A percentile compares a stretch with the other conserved stretches of the same genome.
These are phyloP conservation scores for Jaculus jaculus DNA, from an alignment of 2,113 vertebrate genomes.

Conservation along the genomic window DNA sequence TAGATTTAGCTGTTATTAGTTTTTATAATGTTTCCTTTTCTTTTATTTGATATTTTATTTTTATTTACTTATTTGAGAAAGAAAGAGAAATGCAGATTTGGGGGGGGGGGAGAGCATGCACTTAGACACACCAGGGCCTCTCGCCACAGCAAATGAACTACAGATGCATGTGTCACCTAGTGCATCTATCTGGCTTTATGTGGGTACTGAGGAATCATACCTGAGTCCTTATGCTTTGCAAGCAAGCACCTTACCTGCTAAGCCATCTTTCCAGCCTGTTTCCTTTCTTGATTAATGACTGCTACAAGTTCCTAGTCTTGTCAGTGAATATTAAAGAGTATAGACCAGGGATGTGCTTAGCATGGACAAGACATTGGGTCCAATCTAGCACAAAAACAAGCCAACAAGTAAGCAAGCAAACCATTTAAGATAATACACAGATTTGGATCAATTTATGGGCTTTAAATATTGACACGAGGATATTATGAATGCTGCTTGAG, in stretches of 20 bases:
- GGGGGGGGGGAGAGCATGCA: too few relatives aligned
- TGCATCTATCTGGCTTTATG: too few relatives aligned
- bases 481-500: background rate
- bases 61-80: background rate
- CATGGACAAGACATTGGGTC: background rate
- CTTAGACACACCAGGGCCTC: too few relatives aligned
- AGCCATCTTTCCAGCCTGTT: background rate
- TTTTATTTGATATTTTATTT: background rate
- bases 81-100: background rate
- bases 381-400: background rate
- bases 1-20: constrained; percentile 28
- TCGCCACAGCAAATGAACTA: too few relatives aligned
- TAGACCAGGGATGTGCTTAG: background rate
- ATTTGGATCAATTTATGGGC: background rate
- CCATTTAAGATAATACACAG: background rate
- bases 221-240: too few relatives aligned
- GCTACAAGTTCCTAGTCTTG: background rate
- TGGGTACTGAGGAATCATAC: too few relatives aligned
- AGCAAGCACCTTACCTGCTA: too few relatives aligned
- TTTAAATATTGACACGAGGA: background rate
- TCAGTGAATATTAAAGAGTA: background rate
- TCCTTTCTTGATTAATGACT: background rate
- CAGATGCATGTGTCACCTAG: too few relatives aligned
- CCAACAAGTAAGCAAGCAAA: background rate
- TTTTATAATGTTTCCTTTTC: constrained; percentile 3